Conservation (phyloP, 2,113 vertebrate genomes). For the Eurypyga helias region DNA sequence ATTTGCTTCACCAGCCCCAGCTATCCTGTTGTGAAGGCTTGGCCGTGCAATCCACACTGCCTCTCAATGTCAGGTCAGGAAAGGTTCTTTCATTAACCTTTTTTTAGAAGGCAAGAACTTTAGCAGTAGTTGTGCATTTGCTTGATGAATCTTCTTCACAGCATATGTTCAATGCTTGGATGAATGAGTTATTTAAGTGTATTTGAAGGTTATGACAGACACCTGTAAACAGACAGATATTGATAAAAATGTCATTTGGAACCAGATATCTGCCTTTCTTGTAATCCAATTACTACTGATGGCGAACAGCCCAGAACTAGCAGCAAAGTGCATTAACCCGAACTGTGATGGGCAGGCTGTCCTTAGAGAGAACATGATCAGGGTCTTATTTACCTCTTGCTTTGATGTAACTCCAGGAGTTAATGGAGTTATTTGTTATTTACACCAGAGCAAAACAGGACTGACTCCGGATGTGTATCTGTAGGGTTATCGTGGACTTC, state of each 20-base stretch:
- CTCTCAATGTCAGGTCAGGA: background rate
- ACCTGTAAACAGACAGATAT: slow-evolving; percentile 70
- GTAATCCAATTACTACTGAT: slow-evolving; percentile 58
- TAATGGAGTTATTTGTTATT: background rate
- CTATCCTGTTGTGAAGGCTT: background rate
- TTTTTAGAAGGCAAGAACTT: background rate
- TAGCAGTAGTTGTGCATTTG: background rate
- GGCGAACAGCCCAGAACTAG: slow-evolving; percentile 51
- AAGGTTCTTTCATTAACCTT: background rate
- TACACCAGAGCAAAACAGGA: background rate
- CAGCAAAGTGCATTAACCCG: slow-evolving; percentile 10
- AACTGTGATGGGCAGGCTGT: background rate
- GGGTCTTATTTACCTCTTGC: background rate
- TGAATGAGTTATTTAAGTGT: slow-evolving; percentile 61
- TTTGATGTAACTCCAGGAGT: background rate
- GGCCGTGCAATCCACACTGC: rapidly evolving
- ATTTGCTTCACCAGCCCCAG: background rate
- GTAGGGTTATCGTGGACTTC: rapidly evolving
- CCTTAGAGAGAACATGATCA: background rate
- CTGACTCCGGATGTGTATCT: background rate
- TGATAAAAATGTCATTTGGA: slow-evolving; percentile 66
- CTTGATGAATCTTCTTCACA: slow-evolving; percentile 5
- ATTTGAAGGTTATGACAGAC: slow-evolving; percentile 72
- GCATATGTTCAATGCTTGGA: background rate
- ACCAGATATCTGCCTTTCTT: slow-evolving; percentile 28